Evolutionary conservation across 2,113 vertebrate species (phyloP), one percentile per base, ranked within the genome.

Genomic region (Cinclus mexicanus): DNA sequence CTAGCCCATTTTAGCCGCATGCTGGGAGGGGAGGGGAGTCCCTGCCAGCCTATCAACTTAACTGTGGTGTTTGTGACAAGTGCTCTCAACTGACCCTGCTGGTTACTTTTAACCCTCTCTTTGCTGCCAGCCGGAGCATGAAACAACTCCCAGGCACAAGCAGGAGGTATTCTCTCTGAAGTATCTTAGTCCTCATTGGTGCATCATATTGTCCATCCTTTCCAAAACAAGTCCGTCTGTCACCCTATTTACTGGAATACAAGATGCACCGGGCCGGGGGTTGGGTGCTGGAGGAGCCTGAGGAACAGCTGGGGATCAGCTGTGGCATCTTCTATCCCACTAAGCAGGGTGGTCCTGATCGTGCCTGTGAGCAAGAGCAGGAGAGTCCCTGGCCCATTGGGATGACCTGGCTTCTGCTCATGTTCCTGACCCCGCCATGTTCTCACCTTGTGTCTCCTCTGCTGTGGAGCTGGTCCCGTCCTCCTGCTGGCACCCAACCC

Each of bases 131-230:
- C 98, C 98, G 99, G 99, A 99, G 97, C 98, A 98, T 94, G 99
- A 99, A 98, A 98, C 98, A 97, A 99, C 98, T 88, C 99, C 99
- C 96, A 98, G 98, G 97, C 99, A 99, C 98, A 99, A 99, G 97
- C 99, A 99, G 98, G 99, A 99, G 99, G 99, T 99, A 99, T 98
- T 98, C 87, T 95, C 91, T 96, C 94, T 96, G 96, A 89, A 97
- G 95, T 97, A 92, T 96, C 86, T 75, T 94, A 80, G 84, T 87
- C 67, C 79, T 92, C 93, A 93, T 95, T 53, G 87, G 80, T 90
- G 75, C 94, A 92, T 97, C 93, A 57, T 82, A 76, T 44, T 91
- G 69, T 95, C 65, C 57, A 91, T 92, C 85, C 88, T 79, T 86
- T 50, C 89, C 89, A 78, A 89, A 95, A 89, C 91, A 88, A 78